Conservation (phyloP, 2,888 invertebrate species). For the Drosophila recens region DNA sequence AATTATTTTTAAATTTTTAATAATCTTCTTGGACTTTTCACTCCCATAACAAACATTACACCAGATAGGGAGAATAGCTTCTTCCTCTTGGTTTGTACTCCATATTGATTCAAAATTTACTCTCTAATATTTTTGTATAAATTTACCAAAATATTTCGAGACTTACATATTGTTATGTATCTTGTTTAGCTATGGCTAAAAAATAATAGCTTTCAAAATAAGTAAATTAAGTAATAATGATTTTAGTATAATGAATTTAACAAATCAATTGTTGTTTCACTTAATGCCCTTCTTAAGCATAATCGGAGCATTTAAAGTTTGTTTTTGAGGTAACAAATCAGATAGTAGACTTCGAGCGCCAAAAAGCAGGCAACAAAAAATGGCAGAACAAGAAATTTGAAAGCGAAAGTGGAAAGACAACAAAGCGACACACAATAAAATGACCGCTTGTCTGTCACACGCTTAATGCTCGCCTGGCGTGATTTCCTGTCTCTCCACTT, state of each 20-base stretch:
- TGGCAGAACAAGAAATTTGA: conserved; percentile 5
- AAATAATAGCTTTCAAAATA: too few species aligned
- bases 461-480: conserved; percentile 74
- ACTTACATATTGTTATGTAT: too few species aligned
- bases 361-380: conserved; percentile 37
- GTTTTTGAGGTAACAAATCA: conserved; percentile 4
- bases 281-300: background rate
- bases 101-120: too few species aligned
- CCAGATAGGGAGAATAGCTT: too few species aligned
- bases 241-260: background rate
- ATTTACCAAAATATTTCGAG: too few species aligned
- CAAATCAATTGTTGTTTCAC: background rate
- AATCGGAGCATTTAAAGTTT: conserved; percentile 5
- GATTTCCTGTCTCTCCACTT: conserved; percentile 54
- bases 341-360: conserved; percentile 4
- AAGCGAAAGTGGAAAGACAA: conserved; percentile 1
- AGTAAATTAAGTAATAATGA: background rate
- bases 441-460: conserved; percentile 63
- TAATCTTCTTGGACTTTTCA: too few species aligned
- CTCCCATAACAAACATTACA: too few species aligned
- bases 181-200: too few species aligned
- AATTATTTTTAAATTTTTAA: too few species aligned
- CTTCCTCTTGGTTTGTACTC: too few species aligned
- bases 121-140: too few species aligned
- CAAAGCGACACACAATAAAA: conserved; percentile 51